Conservation (phyloP, 2,888 invertebrate genomes). For the Eupeodes latifasciatus region DNA sequence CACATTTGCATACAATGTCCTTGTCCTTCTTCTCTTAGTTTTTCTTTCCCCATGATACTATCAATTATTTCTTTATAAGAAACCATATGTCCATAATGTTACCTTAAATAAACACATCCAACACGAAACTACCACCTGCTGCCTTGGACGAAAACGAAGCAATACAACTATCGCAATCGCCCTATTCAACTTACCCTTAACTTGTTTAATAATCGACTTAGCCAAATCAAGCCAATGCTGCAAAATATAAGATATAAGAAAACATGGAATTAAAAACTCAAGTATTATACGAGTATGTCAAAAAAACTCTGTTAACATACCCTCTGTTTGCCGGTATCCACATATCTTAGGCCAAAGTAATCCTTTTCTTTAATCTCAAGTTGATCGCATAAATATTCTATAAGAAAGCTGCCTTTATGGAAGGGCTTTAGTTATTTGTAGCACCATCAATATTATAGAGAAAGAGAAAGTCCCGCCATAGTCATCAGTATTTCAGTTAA, state of each 20-base stretch:
- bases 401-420: slow-evolving; percentile 94
- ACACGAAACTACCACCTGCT: slow-evolving; percentile 55
- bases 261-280: slow-evolving; percentile 13
- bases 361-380: slow-evolving; percentile 96
- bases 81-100: slow-evolving; percentile 47
- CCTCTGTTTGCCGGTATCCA: slow-evolving; percentile 94
- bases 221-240: slow-evolving; percentile 98
- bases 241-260: slow-evolving; percentile 78
- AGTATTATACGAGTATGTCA: slow-evolving; percentile 45
- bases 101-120: slow-evolving; percentile 44
- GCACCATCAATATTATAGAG: slow-evolving; percentile 37
- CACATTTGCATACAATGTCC: slow-evolving; percentile 33
- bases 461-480: slow-evolving; percentile 1
- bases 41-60: slow-evolving; percentile 48
- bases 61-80: slow-evolving; percentile 28
- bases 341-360: slow-evolving; percentile 96
- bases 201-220: slow-evolving; percentile 95
- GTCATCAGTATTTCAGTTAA: slow-evolving; percentile 6
- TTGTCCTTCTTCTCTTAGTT: not conserved
- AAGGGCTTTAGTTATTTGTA: slow-evolving; percentile 87
- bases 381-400: slow-evolving; percentile 96
- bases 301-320: slow-evolving; percentile 85
- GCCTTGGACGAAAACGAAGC: not conserved
- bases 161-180: not conserved
- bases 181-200: slow-evolving; percentile 89